Base-by-base conservation (phyloP, 2,888 invertebrate species). In the Deilephila porcellus region DNA sequence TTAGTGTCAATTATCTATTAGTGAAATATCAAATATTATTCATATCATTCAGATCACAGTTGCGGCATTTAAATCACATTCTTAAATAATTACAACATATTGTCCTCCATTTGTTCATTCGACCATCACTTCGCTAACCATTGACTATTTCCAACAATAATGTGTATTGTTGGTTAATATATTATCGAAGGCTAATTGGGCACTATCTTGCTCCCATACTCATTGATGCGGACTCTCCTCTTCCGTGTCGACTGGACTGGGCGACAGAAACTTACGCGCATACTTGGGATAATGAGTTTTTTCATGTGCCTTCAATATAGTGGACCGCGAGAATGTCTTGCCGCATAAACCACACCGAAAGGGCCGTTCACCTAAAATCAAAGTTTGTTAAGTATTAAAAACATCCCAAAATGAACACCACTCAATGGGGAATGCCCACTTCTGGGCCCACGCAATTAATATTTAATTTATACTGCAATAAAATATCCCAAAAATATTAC, bases 231-330 rank as follows among this genome's bases (percentile, higher is more conserved):
- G 97, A 88, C 97, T 96, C 89, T 97, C 97, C 91, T 97, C 97
- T 90, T 97, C 97, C 76, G 97, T 97, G 90, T 98, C 97, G 83
- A 97, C 96, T 81, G 97, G 97, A 90, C 97, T 97, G 81, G 98
- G 98, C 85, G 98, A 98, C 83, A 98, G 95, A 95, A 97, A 98
- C 95, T 98, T 98, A 85, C 98, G 96, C 89, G 98, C 97, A 91
- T 98, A 98, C 94, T 98, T 98, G 81, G 98, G 98, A 93, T 97
- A 98, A 92, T 98, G 98, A 78, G 98, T 98, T 94, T 98, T 98
- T 93, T 98, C 98, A 92, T 98, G 98, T 83, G 98, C 98, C 93
- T 98, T 98, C 82, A 98, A 94, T 90, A 98, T 98, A 79, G 98
- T 98, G 82, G 98, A 98, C 84, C 98, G 96, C 79, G 98, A 98